These are phyloP conservation scores for Halichoeres trimaculatus DNA, from an alignment of 2,113 vertebrate species.

Conservation along the genomic window DNA sequence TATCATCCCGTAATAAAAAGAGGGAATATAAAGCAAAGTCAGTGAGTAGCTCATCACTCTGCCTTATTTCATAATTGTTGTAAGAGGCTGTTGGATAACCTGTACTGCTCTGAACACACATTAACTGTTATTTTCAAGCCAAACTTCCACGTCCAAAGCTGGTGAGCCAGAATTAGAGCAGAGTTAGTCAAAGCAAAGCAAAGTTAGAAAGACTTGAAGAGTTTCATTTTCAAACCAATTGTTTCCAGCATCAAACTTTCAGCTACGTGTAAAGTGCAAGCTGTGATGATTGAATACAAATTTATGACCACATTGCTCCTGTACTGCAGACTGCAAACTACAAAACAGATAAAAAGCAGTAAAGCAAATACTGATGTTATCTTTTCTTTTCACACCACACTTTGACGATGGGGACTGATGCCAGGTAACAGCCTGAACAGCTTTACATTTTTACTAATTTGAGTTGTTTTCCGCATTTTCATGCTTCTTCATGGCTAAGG, in stretches of 20 bases:
- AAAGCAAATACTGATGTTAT: background rate
- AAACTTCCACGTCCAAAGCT: background rate
- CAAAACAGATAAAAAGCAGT: background rate
- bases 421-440: constrained; percentile 35
- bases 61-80: constrained; percentile 36
- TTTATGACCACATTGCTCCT: background rate
- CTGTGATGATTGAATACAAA: no score
- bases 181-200: constrained; percentile 38
- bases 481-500: constrained; percentile 4
- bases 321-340: background rate
- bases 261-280: background rate
- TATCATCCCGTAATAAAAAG: constrained; percentile 41
- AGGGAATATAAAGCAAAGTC: constrained; percentile 32
- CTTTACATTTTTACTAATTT: background rate
- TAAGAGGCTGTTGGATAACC: constrained; percentile 11
- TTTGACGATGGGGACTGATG: constrained; percentile 4
- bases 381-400: constrained; percentile 31
- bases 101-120: constrained; percentile 12
- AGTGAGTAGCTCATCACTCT: constrained; percentile 36
- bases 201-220: no score
- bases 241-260: constrained; percentile 2
- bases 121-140: background rate
- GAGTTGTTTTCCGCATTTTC: constrained; percentile 4
- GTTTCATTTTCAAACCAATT: no score
- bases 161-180: constrained; percentile 17